Evolutionary conservation across 2,888 invertebrate genomes (phyloP), one percentile per base, ranked within the genome.

Genomic region (Ochropleura plecta): DNA sequence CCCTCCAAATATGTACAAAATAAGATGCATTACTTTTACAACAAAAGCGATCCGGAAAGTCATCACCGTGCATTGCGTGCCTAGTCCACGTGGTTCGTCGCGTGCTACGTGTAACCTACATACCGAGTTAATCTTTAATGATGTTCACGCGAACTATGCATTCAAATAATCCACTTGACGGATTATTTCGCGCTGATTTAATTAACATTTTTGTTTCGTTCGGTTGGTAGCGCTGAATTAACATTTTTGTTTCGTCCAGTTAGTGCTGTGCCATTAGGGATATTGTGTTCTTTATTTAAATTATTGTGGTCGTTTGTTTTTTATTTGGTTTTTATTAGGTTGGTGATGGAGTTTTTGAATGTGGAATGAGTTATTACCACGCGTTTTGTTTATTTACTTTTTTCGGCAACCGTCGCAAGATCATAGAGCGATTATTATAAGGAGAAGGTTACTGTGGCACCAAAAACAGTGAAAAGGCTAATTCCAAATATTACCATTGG

Each of bases 151-250:
- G 70, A 86, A 79, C 80, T 73, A 73, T 88, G 86, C 81, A 86
- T 86, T 86, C 82, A 73, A 81, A 83, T 86, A 86, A 86, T 82
- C 86, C 84, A 79, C 84, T 86, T 86, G 86, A 87, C 77, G 78
- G 87, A 88, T 86, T 88, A 81, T 81, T 81, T 82, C 51, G 76
- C 81, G 76, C 66, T 77, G 79, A 78, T 83, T 83, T 81, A 76
- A 83, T 79, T 86, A 75, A 76, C 77, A 81, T 76, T 78, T 51
- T 57, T 62, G 73, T 73, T 67, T 69, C 53, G 68, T 73, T 51
- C 66, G 62, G 78, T 72, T 77, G 69, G 77, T 68, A 67, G 44
- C 51, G 5, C 16, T 62, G 53, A 74, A 83, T 79, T 86, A 70
- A 76, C 77, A 79, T 76, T 78, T 60, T 55, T 55, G 72, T 77